A percentile compares a stretch with the other conserved stretches of the same genome.
These are phyloP conservation scores for Neotragus moschatus DNA, from an alignment of 2,113 vertebrate species.

Conservation along the genomic window DNA sequence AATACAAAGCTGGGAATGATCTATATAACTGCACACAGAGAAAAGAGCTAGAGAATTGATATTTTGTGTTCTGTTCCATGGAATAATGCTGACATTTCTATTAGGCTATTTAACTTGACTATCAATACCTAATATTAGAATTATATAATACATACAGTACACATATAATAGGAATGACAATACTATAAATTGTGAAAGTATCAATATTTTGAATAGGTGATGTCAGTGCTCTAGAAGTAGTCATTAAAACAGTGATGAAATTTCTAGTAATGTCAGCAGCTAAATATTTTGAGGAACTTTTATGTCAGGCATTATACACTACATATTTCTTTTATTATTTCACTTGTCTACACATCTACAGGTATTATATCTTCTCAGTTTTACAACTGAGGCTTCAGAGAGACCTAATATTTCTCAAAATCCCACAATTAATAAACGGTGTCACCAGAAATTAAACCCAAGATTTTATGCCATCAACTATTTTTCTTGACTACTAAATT, in stretches of 20 bases:
- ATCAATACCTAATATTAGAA: background rate
- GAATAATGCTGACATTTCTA: background rate
- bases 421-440: background rate
- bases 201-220: background rate
- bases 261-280: background rate
- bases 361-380: background rate
- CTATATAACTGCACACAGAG: background rate
- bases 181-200: background rate
- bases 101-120: background rate
- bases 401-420: background rate
- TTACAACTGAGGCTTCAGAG: background rate
- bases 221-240: background rate
- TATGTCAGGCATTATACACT: background rate
- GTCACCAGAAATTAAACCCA: background rate
- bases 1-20: background rate
- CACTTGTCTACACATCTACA: background rate
- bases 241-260: background rate
- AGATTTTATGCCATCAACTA: background rate
- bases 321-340: background rate
- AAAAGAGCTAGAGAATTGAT: background rate
- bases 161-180: background rate
- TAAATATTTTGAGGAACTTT: background rate
- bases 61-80: background rate
- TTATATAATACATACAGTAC: rapidly evolving
- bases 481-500: background rate